A percentile compares a stretch with the other conserved stretches of the same genome.
Evolutionary conservation across 2,888 invertebrate species (phyloP).

Genomic region (Gymnocheta viridis): DNA sequence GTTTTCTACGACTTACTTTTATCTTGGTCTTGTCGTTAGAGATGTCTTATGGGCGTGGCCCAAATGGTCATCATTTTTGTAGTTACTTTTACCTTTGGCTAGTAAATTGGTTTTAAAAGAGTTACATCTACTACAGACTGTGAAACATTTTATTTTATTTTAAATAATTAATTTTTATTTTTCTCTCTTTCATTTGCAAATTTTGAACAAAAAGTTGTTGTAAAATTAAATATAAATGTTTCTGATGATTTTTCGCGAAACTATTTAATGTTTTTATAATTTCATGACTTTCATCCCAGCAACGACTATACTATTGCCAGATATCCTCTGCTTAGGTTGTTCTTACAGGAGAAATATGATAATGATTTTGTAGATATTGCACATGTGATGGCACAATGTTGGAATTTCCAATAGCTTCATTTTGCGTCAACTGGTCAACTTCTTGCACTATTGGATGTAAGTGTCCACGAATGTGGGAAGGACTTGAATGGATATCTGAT

Average conservation of each 20-base stretch:
- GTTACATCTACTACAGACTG: too few relatives aligned
- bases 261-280: too few relatives aligned
- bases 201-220: neutral
- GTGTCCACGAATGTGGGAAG: neutral
- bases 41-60: too few relatives aligned
- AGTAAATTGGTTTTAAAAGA: too few relatives aligned
- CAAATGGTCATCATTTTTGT: too few relatives aligned
- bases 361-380: conserved; percentile 20
- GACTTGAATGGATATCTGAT: neutral
- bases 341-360: conserved; percentile 28
- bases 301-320: neutral
- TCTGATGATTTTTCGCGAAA: neutral
- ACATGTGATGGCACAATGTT: conserved; percentile 37
- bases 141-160: neutral
- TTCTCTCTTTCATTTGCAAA: too few relatives aligned
- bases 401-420: neutral
- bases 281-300: neutral
- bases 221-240: neutral
- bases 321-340: neutral
- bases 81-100: too few relatives aligned
- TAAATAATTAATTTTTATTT: too few relatives aligned
- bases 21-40: too few relatives aligned
- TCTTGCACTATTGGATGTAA: neutral
- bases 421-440: neutral
- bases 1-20: too few relatives aligned